Evolutionary conservation across 2,797 vertebrate genomes (phyloP), one percentile per base, ranked within the genome.

Genomic region (Harpagifer antarcticus): DNA sequence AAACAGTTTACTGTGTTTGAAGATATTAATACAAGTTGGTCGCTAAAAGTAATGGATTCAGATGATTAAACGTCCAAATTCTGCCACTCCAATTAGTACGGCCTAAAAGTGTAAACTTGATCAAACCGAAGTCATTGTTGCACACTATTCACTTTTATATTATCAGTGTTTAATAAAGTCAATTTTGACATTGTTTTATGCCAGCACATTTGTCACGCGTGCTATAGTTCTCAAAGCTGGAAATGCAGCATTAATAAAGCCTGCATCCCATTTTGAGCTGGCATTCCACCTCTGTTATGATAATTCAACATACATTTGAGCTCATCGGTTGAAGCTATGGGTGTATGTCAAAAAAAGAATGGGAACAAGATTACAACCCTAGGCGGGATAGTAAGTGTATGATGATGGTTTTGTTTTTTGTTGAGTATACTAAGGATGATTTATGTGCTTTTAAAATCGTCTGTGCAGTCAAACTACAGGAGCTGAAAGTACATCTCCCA

Each of bases 361-460:
- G 16, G 15, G 27, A 49, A 47, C 42, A 0, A 63, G 37, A 73
- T 49, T 9, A 45, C 16, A 3, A 62, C 50, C 20, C 4, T 20
- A 40, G 45, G 31, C 7, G 2, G 62, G 40, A 16, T 59, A 23
- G 62, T 20, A 57, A 52, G 65, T 50, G 5, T 15, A 6, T 20
- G 33, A 61, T 60, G 31, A 27, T 42, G 50, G 23, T 68, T 43
- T 62, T 70, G 62, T 33, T 43, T 66, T 72, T 62, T 33, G 19
- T 57, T 58, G 15, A 53, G 50, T 78, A 73, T 40, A 44, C n/a
- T 10, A 12, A 3, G 12, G 27, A 49, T 54, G 17, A 45, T 61
- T 81, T 31, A 62, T 70, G 60, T 16, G 44, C 10, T 43, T 66
- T 76, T 76, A 68, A 74, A 52, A 17, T 59, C 59, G 49, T 57